Evolutionary conservation across 1,140 invertebrate species (phyloP).

Genomic region (Zaprionus davidi): DNA sequence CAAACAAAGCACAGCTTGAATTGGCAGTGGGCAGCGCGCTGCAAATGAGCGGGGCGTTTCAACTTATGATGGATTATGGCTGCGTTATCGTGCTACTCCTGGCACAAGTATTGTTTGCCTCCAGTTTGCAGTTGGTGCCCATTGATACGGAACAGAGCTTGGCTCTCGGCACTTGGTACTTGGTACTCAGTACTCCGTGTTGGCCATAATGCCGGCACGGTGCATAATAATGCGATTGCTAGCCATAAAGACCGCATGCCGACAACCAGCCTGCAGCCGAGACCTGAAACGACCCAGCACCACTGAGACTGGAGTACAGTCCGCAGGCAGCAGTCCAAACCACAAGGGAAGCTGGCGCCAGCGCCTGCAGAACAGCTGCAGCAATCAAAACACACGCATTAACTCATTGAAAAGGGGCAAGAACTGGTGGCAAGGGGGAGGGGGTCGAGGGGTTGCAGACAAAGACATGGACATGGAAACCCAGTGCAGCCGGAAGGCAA

Average conservation of each 20-base stretch:
- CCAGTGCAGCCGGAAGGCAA: conserved; percentile 55
- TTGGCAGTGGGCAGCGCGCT: conserved; percentile 17
- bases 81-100: conserved; percentile 36
- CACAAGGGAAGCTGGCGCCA: background rate
- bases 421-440: background rate
- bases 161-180: background rate
- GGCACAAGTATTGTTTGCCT: conserved; percentile 40
- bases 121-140: conserved; percentile 32
- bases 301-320: conserved; percentile 4
- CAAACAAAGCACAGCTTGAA: conserved; percentile 33
- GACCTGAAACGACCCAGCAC: background rate
- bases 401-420: conserved; percentile 39
- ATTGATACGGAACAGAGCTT: conserved; percentile 21
- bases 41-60: conserved; percentile 61
- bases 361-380: conserved; percentile 25
- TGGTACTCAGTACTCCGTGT: conserved; percentile 40
- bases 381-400: conserved; percentile 53
- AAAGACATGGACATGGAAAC: background rate
- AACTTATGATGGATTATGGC: conserved; percentile 79
- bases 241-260: conserved; percentile 37
- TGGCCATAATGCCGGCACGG: conserved; percentile 53
- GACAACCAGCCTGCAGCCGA: background rate
- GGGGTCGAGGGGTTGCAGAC: background rate
- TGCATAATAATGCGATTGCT: conserved; percentile 74
- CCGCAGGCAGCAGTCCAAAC: background rate